Percentiles rank a stretch among this genome's conserved stretches.
phyloP scores from a whole-genome alignment of 2,797 vertebrate genomes.

The Chaetophractus vellerosus region DNA sequence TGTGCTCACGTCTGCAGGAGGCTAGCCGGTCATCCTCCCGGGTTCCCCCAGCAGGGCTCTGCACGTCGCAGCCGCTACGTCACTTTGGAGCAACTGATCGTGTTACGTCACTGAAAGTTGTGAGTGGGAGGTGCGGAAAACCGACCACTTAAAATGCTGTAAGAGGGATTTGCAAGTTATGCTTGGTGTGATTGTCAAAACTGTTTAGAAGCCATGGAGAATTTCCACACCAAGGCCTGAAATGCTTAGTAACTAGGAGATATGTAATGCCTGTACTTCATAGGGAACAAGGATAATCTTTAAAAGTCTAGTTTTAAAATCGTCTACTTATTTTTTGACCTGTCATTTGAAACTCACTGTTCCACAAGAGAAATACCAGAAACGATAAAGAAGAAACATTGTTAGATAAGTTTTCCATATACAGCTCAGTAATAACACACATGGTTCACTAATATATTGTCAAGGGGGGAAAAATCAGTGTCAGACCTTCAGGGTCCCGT shows the following conservation, averaged over 20 bases:
- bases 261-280: not conserved
- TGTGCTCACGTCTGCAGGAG: accelerated
- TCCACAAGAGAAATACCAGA: slow-evolving; percentile 40
- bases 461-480: slow-evolving; percentile 77
- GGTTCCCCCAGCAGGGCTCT: not conserved
- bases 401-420: slow-evolving; percentile 67
- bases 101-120: not conserved
- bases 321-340: not conserved
- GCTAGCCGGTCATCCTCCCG: not conserved
- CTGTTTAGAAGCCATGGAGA: not conserved
- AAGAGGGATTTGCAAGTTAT: not conserved
- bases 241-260: not conserved
- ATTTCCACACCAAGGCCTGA: not conserved
- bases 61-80: not conserved
- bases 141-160: not conserved
- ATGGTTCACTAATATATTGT: slow-evolving; percentile 84
- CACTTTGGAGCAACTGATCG: not conserved
- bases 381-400: slow-evolving; percentile 52
- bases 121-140: not conserved
- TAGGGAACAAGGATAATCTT: slow-evolving; percentile 7
- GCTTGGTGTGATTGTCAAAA: not conserved
- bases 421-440: slow-evolving; percentile 82
- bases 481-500: slow-evolving; percentile 74
- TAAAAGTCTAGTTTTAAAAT: slow-evolving; percentile 50
- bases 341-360: not conserved